A percentile compares a stretch with the other conserved stretches of the same genome.
These are phyloP conservation scores for Bombus ignitus DNA, from an alignment of 1,140 invertebrate genomes.

Conservation along the genomic window DNA sequence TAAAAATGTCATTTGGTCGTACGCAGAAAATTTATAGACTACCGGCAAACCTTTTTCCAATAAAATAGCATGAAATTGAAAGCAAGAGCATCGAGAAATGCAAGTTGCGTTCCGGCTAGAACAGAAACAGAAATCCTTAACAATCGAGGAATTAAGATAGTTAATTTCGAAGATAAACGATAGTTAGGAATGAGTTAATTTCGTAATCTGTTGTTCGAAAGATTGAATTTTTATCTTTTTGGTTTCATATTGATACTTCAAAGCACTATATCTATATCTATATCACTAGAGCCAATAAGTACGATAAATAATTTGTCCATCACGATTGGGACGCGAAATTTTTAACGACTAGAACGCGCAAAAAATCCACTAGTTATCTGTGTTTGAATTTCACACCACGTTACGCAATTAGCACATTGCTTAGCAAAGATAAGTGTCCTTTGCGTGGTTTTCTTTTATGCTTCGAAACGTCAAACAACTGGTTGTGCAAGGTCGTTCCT, in stretches of 20 bases:
- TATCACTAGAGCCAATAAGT: too few species aligned
- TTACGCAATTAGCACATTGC: constrained; percentile 15
- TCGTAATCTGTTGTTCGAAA: not conserved
- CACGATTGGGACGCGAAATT: not conserved
- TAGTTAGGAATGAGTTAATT: too few species aligned
- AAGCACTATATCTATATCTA: not conserved
- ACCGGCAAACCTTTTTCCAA: not conserved
- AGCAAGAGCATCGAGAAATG: not conserved
- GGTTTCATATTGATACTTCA: not conserved
- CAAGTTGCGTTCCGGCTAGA: not conserved
- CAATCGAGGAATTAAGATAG: not conserved
- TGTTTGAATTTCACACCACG: not conserved
- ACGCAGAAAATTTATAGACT: not conserved
- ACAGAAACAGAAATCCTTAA: not conserved
- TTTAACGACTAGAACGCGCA: too few species aligned
- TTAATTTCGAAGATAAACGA: too few species aligned
- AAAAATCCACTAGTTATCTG: too few species aligned
- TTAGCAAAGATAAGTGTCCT: not conserved
- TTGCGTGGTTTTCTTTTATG: constrained; percentile 10
- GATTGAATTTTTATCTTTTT: not conserved
- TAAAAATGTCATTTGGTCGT: not conserved
- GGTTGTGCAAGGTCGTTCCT: constrained; percentile 9
- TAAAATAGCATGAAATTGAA: not conserved
- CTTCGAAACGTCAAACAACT: not conserved
- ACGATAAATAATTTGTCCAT: not conserved